These are phyloP conservation scores for Pituophis catenifer DNA, from an alignment of 2,113 vertebrate species.

Conservation along the genomic window DNA sequence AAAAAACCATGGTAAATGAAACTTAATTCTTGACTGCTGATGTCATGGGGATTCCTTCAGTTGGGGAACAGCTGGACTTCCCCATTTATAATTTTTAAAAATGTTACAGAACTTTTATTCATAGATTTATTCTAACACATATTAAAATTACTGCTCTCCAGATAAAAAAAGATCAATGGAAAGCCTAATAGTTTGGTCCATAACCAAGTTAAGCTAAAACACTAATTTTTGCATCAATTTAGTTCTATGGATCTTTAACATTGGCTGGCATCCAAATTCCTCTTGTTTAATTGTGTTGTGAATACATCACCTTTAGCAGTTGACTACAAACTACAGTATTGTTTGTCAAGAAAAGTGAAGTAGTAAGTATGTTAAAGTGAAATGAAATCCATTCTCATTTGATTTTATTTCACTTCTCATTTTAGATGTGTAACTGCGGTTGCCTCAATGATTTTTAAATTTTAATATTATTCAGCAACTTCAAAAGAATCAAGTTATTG, in stretches of 20 bases:
- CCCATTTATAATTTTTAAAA: constrained; percentile 28
- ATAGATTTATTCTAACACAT: constrained; percentile 34
- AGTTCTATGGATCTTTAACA: background rate
- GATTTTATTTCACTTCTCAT: background rate
- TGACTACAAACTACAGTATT: background rate
- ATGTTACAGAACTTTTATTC: constrained; percentile 50
- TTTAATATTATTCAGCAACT: background rate
- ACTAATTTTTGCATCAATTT: background rate
- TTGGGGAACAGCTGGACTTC: constrained; percentile 63
- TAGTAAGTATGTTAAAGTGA: background rate
- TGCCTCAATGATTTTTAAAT: background rate
- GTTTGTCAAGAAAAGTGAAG: background rate
- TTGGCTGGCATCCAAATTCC: background rate
- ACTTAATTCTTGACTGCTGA: constrained; percentile 70
- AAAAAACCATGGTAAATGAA: constrained; percentile 65
- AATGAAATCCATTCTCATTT: background rate
- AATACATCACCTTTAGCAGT: background rate
- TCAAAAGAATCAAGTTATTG: background rate
- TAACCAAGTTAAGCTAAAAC: background rate
- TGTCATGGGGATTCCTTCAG: constrained; percentile 63
- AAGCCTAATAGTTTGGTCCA: background rate
- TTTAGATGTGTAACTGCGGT: background rate
- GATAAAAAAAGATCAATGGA: background rate
- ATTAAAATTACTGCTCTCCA: constrained; percentile 43
- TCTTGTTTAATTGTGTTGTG: background rate